Conservation (phyloP, 2,888 invertebrate genomes). For the Acronicta aceris region DNA sequence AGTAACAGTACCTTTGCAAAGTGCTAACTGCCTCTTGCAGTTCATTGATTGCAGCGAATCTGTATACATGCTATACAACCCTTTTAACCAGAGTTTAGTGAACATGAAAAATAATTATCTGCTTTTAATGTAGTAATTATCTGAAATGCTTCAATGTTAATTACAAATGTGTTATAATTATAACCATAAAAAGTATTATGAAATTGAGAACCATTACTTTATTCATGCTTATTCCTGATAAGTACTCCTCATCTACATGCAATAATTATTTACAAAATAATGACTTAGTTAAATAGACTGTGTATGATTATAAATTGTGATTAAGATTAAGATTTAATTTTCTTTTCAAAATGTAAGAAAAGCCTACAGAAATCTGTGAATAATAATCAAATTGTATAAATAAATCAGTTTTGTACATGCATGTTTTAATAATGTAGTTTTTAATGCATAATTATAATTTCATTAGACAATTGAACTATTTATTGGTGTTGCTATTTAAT, state of each 20-base stretch:
- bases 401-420: no score
- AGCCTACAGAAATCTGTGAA: slow-evolving; percentile 1
- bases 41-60: slow-evolving; percentile 5
- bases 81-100: slow-evolving; percentile 18
- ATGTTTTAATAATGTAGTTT: no score
- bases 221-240: slow-evolving; percentile 44
- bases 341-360: neutral
- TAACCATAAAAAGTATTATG: slow-evolving; percentile 20
- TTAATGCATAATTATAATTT: no score
- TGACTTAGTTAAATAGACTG: slow-evolving; percentile 2
- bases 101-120: slow-evolving; percentile 38
- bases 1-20: neutral
- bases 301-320: slow-evolving; percentile 24
- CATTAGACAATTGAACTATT: no score
- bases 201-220: slow-evolving; percentile 28
- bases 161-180: slow-evolving; percentile 21
- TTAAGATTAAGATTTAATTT: neutral
- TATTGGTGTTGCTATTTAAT: no score
- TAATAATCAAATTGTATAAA: no score
- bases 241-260: slow-evolving; percentile 44
- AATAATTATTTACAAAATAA: slow-evolving; percentile 33
- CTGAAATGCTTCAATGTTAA: slow-evolving; percentile 44
- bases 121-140: slow-evolving; percentile 31
- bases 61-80: slow-evolving; percentile 26
- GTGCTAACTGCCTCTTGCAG: neutral